Base-by-base conservation (phyloP, 2,888 invertebrate species). In the Drosophila algonquin region DNA sequence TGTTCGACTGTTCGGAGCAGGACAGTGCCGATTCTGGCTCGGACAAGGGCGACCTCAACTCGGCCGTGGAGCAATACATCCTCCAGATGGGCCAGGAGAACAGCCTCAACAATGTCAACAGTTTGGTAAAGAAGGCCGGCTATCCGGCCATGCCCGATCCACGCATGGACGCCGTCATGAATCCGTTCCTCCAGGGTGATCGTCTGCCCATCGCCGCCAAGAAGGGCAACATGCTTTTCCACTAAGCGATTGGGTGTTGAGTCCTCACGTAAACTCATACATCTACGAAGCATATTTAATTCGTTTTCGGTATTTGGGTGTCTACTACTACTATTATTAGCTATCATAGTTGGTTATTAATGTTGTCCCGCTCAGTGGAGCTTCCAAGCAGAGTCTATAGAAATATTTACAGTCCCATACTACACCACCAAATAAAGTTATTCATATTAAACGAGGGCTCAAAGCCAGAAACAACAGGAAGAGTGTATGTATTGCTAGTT, bases 131-230 rank as follows among this genome's bases (percentile, higher is more conserved):
- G 93, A 86, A 86, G 75, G 71, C 74, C 16, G 73, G 63, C 3
- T 76, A 76, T 14, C 48, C 58, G 24, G 44, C 48, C 0, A 70
- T 72, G 54, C 61, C 65, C 35, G 84, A 77, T 32, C 62, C 83
- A 9, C 77, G 72, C 4, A 73, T 93, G 89, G 93, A 93, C 77
- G 97, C 97, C 45, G 96, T 96, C 21, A 90, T 95, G 95, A 98
- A 98, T 93, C 98, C 98, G 10, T 98, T 94, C 90, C 93, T 98
- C 85, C 94, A 94, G 83, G 98, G 98, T 46, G 97, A 97, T 89
- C 96, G 96, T 85, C 93, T 98, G 74, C 97, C 98, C 10, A 96
- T 98, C 75, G 98, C 98, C 46, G 98, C 98, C 63, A 98, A 98
- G 92, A 98, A 98, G 93, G 97, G 97, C 84, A 95, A 95, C 90